These are phyloP conservation scores for Sus cebifrons DNA, from an alignment of 2,797 vertebrate genomes.

Conservation along the genomic window DNA sequence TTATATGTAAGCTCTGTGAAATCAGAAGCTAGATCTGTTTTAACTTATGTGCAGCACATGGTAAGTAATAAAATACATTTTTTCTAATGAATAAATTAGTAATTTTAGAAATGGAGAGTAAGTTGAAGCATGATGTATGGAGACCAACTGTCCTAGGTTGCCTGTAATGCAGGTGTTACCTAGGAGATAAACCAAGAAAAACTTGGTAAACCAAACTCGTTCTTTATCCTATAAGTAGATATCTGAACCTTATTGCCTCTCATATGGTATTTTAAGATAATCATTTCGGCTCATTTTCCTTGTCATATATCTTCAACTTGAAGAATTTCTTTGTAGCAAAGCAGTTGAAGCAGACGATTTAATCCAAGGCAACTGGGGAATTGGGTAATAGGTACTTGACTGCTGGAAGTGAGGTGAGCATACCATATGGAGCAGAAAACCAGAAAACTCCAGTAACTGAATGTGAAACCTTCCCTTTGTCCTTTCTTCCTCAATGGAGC, in stretches of 20 bases:
- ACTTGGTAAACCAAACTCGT: not conserved
- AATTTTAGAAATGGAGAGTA: not conserved
- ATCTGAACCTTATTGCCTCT: not conserved
- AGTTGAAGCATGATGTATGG: not conserved
- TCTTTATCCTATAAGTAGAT: not conserved
- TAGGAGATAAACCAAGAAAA: not conserved
- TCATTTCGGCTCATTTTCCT: not conserved
- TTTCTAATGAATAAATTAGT: too few species aligned
- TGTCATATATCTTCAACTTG: not conserved
- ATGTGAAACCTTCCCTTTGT: not conserved
- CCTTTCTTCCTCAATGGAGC: not conserved
- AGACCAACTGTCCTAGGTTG: not conserved
- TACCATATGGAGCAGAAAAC: not conserved
- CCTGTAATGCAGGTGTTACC: not conserved
- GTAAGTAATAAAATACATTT: too few species aligned
- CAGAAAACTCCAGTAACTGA: not conserved
- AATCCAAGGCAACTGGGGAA: not conserved
- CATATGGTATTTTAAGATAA: not conserved
- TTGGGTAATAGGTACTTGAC: not conserved
- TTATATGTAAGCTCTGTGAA: too few species aligned
- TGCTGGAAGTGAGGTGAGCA: not conserved
- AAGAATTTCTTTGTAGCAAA: not conserved
- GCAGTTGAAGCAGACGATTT: not conserved
- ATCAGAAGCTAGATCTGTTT: too few species aligned
- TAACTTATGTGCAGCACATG: too few species aligned